Percentiles rank a stretch among this genome's conserved stretches.
These are phyloP conservation scores for Gonatopus flavifemur DNA, from an alignment of 1,140 invertebrate genomes.

Conservation along the genomic window DNA sequence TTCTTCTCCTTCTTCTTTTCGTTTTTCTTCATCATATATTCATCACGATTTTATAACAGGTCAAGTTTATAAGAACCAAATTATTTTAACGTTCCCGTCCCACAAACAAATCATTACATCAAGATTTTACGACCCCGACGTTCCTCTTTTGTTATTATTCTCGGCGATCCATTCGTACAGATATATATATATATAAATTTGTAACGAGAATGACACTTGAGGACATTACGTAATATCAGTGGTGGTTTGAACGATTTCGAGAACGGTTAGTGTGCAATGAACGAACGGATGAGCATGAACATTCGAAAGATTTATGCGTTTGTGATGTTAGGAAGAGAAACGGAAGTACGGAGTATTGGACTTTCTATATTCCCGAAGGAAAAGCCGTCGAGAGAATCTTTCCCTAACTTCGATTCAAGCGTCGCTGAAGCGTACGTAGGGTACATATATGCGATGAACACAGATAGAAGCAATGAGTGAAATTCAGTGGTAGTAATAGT, in stretches of 20 bases:
- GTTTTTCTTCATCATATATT: no score
- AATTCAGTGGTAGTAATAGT: no score
- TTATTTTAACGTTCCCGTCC: no score
- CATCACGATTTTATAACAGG: no score
- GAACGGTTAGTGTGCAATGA: constrained; percentile 1
- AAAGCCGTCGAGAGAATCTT: constrained; percentile 21
- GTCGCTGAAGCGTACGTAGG: constrained; percentile 22
- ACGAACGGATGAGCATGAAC: background rate
- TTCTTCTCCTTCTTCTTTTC: background rate
- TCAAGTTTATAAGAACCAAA: no score
- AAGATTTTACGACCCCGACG: no score
- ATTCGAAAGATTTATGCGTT: constrained; percentile 47
- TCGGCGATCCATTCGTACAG: no score
- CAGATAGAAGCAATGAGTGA: no score
- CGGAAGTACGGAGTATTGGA: constrained; percentile 51
- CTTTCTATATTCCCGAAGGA: constrained; percentile 43
- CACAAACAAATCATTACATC: no score
- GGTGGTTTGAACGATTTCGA: constrained; percentile 21
- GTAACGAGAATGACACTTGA: constrained; percentile 7
- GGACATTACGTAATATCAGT: constrained; percentile 47
- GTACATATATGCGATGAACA: no score
- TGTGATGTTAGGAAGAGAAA: constrained; percentile 30
- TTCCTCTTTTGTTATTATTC: no score
- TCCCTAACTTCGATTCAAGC: constrained; percentile 40
- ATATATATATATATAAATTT: no score